phyloP scores from a whole-genome alignment of 2,113 vertebrate species.

The Corynorhinus townsendii region DNA sequence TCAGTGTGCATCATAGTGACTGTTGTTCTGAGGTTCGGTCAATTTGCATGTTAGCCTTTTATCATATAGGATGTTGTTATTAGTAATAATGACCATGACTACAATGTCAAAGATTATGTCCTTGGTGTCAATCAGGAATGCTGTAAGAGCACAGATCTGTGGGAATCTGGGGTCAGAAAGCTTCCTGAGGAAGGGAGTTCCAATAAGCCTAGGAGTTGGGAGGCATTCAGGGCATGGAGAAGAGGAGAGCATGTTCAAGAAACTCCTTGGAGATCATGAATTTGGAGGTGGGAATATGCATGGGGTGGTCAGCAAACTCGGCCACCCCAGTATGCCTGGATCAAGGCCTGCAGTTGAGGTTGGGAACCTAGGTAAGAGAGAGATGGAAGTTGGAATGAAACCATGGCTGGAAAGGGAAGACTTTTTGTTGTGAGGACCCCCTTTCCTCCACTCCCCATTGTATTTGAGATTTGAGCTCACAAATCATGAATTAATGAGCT shows the following conservation, averaged over 20 bases:
- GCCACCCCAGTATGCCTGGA: no score
- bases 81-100: not conserved
- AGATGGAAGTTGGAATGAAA: not conserved
- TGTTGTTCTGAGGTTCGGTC: no score
- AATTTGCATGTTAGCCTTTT: no score
- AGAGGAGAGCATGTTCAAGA: not conserved
- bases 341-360: accelerated
- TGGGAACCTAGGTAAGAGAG: not conserved
- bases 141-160: not conserved
- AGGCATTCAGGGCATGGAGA: not conserved
- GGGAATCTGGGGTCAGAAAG: not conserved
- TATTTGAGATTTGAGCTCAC: not conserved
- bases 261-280: no score
- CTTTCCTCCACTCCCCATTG: not conserved
- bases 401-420: not conserved
- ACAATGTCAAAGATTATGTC: not conserved
- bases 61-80: not conserved
- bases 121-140: not conserved
- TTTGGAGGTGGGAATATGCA: accelerated
- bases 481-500: not conserved
- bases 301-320: not conserved
- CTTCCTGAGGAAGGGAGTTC: not conserved
- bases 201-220: not conserved
- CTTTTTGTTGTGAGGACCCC: no score
- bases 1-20: no score